Evolutionary conservation across 2,888 invertebrate genomes (phyloP).

Genomic region (Formica aserva): DNA sequence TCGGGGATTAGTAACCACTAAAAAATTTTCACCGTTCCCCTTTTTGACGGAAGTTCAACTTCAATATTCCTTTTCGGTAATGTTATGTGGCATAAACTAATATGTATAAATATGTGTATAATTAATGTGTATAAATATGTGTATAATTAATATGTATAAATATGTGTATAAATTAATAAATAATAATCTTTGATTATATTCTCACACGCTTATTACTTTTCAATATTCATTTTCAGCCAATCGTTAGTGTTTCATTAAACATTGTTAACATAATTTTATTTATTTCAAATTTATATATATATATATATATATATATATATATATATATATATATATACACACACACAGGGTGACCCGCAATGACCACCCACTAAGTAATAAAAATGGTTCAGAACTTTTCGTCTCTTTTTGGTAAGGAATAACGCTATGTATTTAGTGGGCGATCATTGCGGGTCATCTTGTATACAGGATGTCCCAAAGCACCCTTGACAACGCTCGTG

Average conservation of each 20-base stretch:
- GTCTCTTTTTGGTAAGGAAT: no score
- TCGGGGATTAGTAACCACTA: slow-evolving; percentile 62
- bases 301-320: neutral
- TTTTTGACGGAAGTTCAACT: slow-evolving; percentile 20
- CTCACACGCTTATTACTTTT: neutral
- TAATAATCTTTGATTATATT: neutral
- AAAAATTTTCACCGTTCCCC: slow-evolving; percentile 50
- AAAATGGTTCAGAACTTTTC: no score
- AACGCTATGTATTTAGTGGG: no score
- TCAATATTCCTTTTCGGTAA: slow-evolving; percentile 22
- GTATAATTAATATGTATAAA: no score
- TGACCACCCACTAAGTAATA: no score
- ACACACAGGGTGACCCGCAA: no score
- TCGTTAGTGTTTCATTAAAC: neutral
- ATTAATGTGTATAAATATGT: no score
- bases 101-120: no score
- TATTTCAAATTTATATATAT: neutral
- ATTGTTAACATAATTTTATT: neutral
- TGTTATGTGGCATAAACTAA: neutral
- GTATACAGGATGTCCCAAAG: no score
- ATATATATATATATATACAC: neutral
- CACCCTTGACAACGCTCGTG: no score
- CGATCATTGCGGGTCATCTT: no score
- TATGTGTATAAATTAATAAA: neutral
- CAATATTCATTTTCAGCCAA: neutral